Base-by-base conservation (phyloP, 2,113 vertebrate species). In the Mesoclemmys tuberculata region DNA sequence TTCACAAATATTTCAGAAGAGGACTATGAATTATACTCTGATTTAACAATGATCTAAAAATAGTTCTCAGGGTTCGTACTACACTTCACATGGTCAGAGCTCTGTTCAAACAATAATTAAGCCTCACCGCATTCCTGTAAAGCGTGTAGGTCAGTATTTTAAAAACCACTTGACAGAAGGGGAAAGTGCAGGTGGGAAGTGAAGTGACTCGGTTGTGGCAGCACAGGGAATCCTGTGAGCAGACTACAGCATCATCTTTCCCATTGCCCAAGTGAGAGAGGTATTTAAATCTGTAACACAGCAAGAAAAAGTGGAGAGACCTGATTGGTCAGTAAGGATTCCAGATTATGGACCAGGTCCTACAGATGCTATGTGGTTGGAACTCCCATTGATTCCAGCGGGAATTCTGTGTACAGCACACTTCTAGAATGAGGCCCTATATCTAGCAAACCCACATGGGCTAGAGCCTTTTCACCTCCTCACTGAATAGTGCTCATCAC, bases 101-200 rank as follows among this genome's bases (percentile, higher is more conserved):
- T 1, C 82, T 79, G 22, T 74, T 90, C 54, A 75, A 95, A 87
- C 68, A 91, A 52, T 56, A 79, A 52, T 49, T 88, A 95, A 79
- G 46, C 51, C 51, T 29, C 56, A 0, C 1, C 2, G 46, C 12
- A 2, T 7, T 58, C 52, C 80, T 31, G 35, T 4, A 54, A 54
- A 87, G 84, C 49, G 38, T 48, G 38, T 27, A 24, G 27, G 83
- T 22, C 0, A 0, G 49, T 24, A 3, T 51, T 83, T 90, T 83
- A 64, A 27, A 49, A 64, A 27, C 54, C n/a, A 10, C 35, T 51
- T 1, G 0, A 14, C 49, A 64, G 68, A 90, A 94, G 48, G 24
- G 49, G 64, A 90, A 56, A 24, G 75, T 0, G 0, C 6, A 49
- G 82, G 14, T 0, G 29, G 7, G 86, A 71, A 54, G 48, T n/a